Percentiles rank a stretch among this genome's conserved stretches.
Evolutionary conservation across 2,797 vertebrate species (phyloP).

Genomic region (Staurois parvus): DNA sequence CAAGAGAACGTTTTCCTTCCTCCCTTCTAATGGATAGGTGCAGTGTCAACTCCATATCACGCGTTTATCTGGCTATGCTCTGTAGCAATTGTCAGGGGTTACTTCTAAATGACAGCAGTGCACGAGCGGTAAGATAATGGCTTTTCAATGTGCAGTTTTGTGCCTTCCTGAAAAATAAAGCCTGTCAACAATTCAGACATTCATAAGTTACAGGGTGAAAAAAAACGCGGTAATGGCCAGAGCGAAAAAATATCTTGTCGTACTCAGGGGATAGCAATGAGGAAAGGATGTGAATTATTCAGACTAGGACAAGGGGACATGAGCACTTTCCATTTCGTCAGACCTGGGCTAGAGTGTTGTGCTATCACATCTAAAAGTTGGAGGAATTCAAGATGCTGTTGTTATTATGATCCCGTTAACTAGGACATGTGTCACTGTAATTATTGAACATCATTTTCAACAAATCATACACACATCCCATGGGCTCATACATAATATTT

Average conservation of each 20-base stretch:
- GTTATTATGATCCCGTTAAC: background rate
- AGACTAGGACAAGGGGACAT: conserved; percentile 12
- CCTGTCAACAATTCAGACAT: conserved; percentile 53
- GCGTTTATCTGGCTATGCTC: conserved; percentile 46
- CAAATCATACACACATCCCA: background rate
- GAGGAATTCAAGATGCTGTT: background rate
- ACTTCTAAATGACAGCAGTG: conserved; percentile 52
- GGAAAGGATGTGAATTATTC: conserved; percentile 43
- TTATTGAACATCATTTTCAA: too few species aligned
- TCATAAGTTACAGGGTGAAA: conserved; percentile 33
- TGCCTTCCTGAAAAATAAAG: conserved; percentile 57
- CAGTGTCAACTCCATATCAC: conserved; percentile 38
- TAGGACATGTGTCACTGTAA: background rate
- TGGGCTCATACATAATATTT: background rate
- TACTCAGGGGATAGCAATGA: conserved; percentile 28
- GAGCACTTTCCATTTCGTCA: conserved; percentile 12
- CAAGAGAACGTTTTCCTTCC: conserved; percentile 4
- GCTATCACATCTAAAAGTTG: conserved; percentile 24
- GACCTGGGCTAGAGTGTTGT: conserved; percentile 13
- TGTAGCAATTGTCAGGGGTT: conserved; percentile 49
- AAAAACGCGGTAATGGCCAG: conserved; percentile 52
- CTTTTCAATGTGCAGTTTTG: conserved; percentile 56
- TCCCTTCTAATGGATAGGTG: conserved; percentile 47
- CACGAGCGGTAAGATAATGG: conserved; percentile 55
- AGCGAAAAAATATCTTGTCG: conserved; percentile 43